Percentiles rank a stretch among this genome's conserved stretches.
phyloP scores from a whole-genome alignment of 2,797 vertebrate genomes.

The Sebastes itinus region DNA sequence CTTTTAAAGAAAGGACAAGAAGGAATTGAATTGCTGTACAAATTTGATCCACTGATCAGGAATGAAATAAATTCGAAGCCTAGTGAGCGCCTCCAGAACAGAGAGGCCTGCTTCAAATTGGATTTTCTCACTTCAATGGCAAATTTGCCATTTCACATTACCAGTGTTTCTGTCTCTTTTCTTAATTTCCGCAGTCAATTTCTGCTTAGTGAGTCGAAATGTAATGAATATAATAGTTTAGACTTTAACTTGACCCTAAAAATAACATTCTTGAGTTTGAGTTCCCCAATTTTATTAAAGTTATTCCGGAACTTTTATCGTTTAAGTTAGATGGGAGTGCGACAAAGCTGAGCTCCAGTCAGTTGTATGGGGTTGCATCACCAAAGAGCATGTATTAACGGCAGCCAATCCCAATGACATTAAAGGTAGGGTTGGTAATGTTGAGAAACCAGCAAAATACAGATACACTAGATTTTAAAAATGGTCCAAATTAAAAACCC shows the following conservation, averaged over 20 bases:
- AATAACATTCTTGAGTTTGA: conserved; percentile 21
- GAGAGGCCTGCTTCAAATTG: conserved; percentile 68
- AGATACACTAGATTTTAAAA: too few species aligned
- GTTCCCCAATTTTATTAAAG: conserved; percentile 15
- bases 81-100: conserved; percentile 65
- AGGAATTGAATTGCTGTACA: conserved; percentile 81
- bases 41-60: conserved; percentile 85
- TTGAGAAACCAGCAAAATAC: too few species aligned
- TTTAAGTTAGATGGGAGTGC: conserved; percentile 4
- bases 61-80: conserved; percentile 76
- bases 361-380: neutral
- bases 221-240: conserved; percentile 44
- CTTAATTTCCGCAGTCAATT: conserved; percentile 58
- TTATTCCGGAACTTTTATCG: conserved; percentile 40
- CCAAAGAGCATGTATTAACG: neutral
- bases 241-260: conserved; percentile 47
- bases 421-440: too few species aligned
- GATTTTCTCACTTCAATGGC: conserved; percentile 73
- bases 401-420: neutral
- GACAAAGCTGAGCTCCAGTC: neutral
- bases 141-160: conserved; percentile 70
- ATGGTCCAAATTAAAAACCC: too few species aligned
- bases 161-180: conserved; percentile 54
- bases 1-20: conserved; percentile 70
- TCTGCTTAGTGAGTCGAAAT: conserved; percentile 68